Evolutionary conservation across 2,113 vertebrate species (phyloP).

Genomic region (Scomber scombrus): DNA sequence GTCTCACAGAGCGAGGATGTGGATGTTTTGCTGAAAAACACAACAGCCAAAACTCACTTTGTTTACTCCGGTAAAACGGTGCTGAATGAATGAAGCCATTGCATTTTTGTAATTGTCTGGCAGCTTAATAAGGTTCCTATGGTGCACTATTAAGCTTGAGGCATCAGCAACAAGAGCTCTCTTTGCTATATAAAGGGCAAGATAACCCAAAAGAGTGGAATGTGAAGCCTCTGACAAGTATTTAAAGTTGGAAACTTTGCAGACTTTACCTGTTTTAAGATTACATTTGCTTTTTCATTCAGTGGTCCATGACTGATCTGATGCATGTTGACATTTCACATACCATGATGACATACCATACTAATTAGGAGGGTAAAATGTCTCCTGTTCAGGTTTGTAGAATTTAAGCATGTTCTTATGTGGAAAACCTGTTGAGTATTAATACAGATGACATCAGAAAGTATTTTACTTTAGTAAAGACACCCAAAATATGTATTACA

Average conservation of each 20-base stretch:
- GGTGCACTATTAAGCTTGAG: conserved; percentile 52
- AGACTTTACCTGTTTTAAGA: conserved; percentile 4
- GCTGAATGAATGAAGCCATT: conserved; percentile 39
- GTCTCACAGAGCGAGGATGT: conserved; percentile 10
- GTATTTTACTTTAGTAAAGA: neutral
- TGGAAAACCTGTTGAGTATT: neutral
- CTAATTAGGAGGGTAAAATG: conserved; percentile 49
- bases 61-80: conserved; percentile 37
- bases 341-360: conserved; percentile 56
- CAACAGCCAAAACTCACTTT: conserved; percentile 34
- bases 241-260: neutral
- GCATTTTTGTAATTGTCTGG: conserved; percentile 61
- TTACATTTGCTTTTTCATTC: conserved; percentile 13
- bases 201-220: neutral
- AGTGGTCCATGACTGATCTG: conserved; percentile 40
- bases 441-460: conserved; percentile 3
- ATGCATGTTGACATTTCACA: conserved; percentile 54
- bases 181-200: conserved; percentile 30
- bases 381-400: conserved; percentile 30
- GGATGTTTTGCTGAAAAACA: conserved; percentile 39
- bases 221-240: neutral
- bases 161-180: conserved; percentile 44
- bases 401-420: conserved; percentile 5
- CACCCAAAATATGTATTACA: neutral
- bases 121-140: conserved; percentile 62